A percentile compares a stretch with the other conserved stretches of the same genome.
Evolutionary conservation across 1,140 invertebrate species (phyloP).

Genomic region (Polypedilum pembai): DNA sequence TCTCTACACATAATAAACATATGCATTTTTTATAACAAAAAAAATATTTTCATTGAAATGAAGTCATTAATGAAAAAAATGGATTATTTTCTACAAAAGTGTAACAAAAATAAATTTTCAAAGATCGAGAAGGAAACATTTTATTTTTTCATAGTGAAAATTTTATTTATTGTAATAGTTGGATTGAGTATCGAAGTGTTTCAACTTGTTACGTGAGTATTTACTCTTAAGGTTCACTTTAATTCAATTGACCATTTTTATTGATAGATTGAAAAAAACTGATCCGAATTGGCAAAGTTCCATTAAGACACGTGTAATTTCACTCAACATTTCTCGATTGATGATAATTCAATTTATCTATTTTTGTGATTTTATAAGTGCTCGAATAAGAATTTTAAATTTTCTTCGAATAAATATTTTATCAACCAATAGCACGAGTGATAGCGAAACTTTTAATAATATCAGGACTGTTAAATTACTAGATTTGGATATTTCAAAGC

Average conservation of each 20-base stretch:
- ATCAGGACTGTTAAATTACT: not conserved
- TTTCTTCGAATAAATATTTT: not conserved
- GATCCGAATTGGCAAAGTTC: not conserved
- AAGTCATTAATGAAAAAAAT: not conserved
- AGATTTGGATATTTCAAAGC: not conserved
- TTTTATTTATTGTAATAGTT: not conserved
- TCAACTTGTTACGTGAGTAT: not conserved
- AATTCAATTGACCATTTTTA: not conserved
- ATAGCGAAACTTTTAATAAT: not conserved
- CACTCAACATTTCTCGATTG: not conserved
- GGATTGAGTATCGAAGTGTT: not conserved
- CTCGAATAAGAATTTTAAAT: not conserved
- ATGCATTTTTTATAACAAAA: not conserved
- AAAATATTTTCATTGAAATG: not conserved
- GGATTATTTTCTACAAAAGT: not conserved
- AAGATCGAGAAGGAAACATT: not conserved
- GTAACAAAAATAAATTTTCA: not conserved
- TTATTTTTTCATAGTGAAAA: not conserved
- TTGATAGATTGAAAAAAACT: not conserved
- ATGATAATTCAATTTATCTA: not conserved
- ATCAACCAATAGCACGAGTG: not conserved
- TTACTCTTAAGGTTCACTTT: too few species aligned
- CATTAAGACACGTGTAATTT: not conserved
- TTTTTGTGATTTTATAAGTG: not conserved
- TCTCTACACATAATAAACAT: not conserved